Evolutionary conservation across 2,888 invertebrate genomes (phyloP).

Genomic region (Dorcus hopei): DNA sequence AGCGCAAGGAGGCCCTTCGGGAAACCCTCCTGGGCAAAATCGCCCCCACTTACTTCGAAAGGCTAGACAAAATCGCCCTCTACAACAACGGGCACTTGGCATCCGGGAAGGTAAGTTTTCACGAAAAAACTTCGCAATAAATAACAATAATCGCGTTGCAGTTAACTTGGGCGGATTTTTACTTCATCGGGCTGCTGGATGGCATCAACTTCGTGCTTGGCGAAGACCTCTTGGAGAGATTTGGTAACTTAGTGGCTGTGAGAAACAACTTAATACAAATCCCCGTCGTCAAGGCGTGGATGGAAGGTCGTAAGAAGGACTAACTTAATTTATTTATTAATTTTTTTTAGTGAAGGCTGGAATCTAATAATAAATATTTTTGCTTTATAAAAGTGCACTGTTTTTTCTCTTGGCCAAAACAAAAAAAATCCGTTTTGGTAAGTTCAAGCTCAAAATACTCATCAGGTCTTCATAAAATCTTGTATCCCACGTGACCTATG

Average conservation of each 20-base stretch:
- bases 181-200: slow-evolving; percentile 56
- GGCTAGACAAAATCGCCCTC: slow-evolving; percentile 56
- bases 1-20: too few relatives aligned
- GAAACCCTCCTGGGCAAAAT: slow-evolving; percentile 48
- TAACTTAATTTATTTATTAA: too few relatives aligned
- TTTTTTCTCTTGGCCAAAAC: too few relatives aligned
- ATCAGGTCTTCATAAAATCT: too few relatives aligned
- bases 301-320: slow-evolving; percentile 50
- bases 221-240: slow-evolving; percentile 55
- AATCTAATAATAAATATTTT: too few relatives aligned
- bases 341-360: too few relatives aligned
- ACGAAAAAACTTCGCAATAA: not conserved
- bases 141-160: slow-evolving; percentile 29
- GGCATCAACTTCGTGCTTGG: slow-evolving; percentile 57
- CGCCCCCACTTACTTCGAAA: slow-evolving; percentile 58
- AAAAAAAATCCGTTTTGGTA: too few relatives aligned
- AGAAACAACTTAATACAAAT: slow-evolving; percentile 53
- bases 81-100: slow-evolving; percentile 61
- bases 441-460: too few relatives aligned
- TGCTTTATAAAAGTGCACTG: too few relatives aligned
- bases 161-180: slow-evolving; percentile 63
- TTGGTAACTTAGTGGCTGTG: slow-evolving; percentile 55
- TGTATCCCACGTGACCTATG: too few relatives aligned
- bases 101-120: slow-evolving; percentile 46
- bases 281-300: slow-evolving; percentile 61